These are phyloP conservation scores for Thinocorus orbignyianus DNA, from an alignment of 2,113 vertebrate species.

Conservation along the genomic window DNA sequence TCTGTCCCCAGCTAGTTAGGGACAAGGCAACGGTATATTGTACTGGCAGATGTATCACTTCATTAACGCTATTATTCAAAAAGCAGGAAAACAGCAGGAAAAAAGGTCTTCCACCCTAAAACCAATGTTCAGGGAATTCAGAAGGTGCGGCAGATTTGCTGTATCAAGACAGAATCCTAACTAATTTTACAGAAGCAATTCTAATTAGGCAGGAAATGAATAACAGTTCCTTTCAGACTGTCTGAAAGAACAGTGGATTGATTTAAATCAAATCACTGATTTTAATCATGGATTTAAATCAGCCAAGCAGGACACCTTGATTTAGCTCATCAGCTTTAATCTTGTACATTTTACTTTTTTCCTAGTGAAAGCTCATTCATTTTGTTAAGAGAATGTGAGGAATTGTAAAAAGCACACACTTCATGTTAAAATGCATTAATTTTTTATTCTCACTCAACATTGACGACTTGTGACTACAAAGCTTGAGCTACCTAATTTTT, in stretches of 20 bases:
- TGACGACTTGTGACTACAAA: slow-evolving; percentile 22
- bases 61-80: not conserved
- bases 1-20: not conserved
- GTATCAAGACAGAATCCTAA: not conserved
- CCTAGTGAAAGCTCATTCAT: slow-evolving; percentile 53
- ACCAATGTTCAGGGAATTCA: not conserved
- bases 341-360: slow-evolving; percentile 45
- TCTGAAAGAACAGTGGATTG: slow-evolving; percentile 51
- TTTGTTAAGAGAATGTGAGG: slow-evolving; percentile 13
- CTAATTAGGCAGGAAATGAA: slow-evolving; percentile 52
- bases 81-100: not conserved
- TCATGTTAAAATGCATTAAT: slow-evolving; percentile 9
- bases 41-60: not conserved
- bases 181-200: slow-evolving; percentile 23
- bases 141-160: not conserved
- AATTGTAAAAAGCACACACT: slow-evolving; percentile 31
- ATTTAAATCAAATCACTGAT: slow-evolving; percentile 67
- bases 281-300: slow-evolving; percentile 63
- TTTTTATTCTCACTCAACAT: not conserved
- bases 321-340: slow-evolving; percentile 62
- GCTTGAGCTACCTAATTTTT: not conserved
- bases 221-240: slow-evolving; percentile 24
- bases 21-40: not conserved
- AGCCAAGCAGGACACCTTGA: slow-evolving; percentile 61
- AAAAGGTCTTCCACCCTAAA: not conserved